These are phyloP conservation scores for Thera britannica DNA, from an alignment of 2,888 invertebrate species.

Conservation along the genomic window DNA sequence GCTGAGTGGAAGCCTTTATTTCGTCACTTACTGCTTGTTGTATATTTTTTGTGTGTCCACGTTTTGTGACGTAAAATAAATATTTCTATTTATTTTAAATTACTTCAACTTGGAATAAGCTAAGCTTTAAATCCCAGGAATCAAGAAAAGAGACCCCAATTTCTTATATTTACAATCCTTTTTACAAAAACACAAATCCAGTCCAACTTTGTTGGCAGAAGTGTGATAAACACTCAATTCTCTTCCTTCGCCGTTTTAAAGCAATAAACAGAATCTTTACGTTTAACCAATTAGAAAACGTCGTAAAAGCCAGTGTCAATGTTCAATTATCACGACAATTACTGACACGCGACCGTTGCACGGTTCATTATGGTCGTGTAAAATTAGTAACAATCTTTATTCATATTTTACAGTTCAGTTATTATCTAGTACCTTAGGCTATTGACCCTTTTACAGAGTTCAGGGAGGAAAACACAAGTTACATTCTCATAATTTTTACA, in stretches of 20 bases:
- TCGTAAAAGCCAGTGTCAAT: constrained; percentile 13
- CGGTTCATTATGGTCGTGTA: neutral
- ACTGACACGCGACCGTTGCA: constrained; percentile 9
- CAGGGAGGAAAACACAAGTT: neutral
- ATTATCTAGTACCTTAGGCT: neutral
- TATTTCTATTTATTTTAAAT: too few species aligned
- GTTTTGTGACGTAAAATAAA: too few species aligned
- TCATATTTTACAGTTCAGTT: neutral
- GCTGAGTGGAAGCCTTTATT: too few species aligned
- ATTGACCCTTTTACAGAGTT: constrained; percentile 7
- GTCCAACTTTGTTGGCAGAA: too few species aligned
- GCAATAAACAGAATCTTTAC: neutral
- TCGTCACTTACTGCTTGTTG: too few species aligned
- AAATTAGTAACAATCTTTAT: constrained; percentile 2
- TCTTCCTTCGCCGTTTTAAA: neutral
- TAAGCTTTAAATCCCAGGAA: too few species aligned
- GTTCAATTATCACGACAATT: constrained; percentile 15
- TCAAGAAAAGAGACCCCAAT: too few species aligned
- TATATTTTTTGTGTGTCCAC: too few species aligned
- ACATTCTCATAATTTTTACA: too few species aligned
- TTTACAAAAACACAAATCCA: too few species aligned
- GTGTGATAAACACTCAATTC: neutral
- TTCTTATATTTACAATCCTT: too few species aligned
- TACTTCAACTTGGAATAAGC: too few species aligned
- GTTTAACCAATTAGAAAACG: neutral